Evolutionary conservation across 2,113 vertebrate genomes (phyloP), one percentile per base, ranked within the genome.

Genomic region (Coptodon bakossiorum): DNA sequence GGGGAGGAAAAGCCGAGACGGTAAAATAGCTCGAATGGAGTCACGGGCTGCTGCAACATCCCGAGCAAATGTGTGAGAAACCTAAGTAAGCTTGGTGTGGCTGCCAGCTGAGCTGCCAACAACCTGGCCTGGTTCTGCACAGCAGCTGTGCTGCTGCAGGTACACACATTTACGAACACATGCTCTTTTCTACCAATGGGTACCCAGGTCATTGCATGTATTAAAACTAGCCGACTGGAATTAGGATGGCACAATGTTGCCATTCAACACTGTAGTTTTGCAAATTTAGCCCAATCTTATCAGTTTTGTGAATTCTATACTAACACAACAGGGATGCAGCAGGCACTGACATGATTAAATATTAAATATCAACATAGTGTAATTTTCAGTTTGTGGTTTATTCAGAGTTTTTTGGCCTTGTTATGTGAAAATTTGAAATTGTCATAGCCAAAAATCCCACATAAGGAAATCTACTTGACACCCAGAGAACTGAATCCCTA

Each of bases 1-100:
- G n/a, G 68, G 43, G 34, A 57, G 24, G 57, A 84, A 91, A 84
- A 88, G 87, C 71, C 45, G 81, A 80, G 79, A 71, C 61, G 66
- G 36, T 86, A 80, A 92, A 94, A 91, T 88, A 86, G 86, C 82
- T 84, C 63, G 79, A 89, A 89, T 85, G 90, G 84, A 86, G 57
- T 87, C 87, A 19, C 45, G 88, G 88, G 90, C 38, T 86, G 93
- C 90, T 87, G 78, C 68, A 79, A 91, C 87, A 91, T 89, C 88
- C 68, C 54, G 34, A 85, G 86, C 88, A 89, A 94, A 94, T 88
- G 92, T 96, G 94, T 92, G 92, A 94, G 94, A 94, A 94, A 96
- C 93, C 40, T 61, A 90, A 95, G 93, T 61, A 85, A 79, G 82
- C 63, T 50, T 43, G 61, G 82, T 66, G 92, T 38, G 52, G 50